phyloP scores from a whole-genome alignment of 30 jellyfish, hydroid and myxozoan species.

The Hydractinia echinata region DNA sequence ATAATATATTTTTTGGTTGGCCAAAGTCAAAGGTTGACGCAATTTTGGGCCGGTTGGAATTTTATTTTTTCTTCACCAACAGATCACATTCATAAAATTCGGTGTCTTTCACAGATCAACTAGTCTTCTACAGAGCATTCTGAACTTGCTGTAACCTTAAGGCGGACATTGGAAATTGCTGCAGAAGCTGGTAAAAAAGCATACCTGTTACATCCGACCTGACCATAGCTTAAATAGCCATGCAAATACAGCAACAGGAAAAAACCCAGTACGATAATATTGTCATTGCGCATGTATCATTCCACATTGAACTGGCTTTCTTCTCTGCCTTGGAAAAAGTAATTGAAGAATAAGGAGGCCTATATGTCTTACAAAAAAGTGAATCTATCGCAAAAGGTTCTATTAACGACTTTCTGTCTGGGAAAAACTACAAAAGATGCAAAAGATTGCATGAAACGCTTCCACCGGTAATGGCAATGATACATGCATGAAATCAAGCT shows the following conservation, averaged over 20 bases:
- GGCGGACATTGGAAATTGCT: too few relatives aligned
- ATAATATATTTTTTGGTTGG: too few relatives aligned
- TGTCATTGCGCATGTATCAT: background rate
- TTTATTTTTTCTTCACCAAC: too few relatives aligned
- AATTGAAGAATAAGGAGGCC: conserved; percentile 10
- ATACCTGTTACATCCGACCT: background rate
- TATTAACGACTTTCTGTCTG: background rate
- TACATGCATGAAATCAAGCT: too few relatives aligned
- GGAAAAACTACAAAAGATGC: conserved; percentile 24
- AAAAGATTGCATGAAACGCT: background rate
- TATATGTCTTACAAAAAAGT: background rate
- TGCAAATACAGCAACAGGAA: background rate
- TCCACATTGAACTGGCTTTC: conserved; percentile 9
- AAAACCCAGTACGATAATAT: background rate
- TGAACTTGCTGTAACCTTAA: too few relatives aligned
- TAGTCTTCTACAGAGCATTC: too few relatives aligned
- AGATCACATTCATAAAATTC: too few relatives aligned
- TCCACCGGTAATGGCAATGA: background rate
- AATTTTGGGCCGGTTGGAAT: too few relatives aligned
- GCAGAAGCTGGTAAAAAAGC: too few relatives aligned
- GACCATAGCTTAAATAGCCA: background rate
- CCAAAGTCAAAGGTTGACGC: too few relatives aligned
- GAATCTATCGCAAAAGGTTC: background rate
- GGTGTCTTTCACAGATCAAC: too few relatives aligned
- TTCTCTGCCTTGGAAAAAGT: background rate